Evolutionary conservation across 92 coral and sea anemone genomes (phyloP), one percentile per base, ranked within the genome.

Genomic region (Porites rus): DNA sequence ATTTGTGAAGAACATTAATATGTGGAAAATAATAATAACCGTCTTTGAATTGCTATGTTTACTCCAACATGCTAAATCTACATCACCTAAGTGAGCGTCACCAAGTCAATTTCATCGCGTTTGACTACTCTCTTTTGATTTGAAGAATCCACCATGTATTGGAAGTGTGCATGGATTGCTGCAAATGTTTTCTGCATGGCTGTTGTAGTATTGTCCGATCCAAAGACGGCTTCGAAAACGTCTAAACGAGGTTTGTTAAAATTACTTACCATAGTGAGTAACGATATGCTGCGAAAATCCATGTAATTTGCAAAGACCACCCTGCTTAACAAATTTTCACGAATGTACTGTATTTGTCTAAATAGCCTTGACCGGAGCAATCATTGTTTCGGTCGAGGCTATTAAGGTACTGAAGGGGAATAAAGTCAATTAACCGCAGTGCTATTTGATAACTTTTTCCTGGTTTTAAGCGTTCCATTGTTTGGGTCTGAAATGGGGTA

Each of bases 201-300:
- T 83, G 13, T 83, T 7, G 51, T n/a, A 0, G n/a, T n/a, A 22
- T n/a, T 69, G 24, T 51, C 77, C 19, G 65, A 63, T 25, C 72
- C 74, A 9, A 22, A 83, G 51, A 60, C 51, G 80, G 24, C 87
- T 21, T 63, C 79, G 58, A 67, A 64, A 62, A 59, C 73, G 25
- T 73, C 87, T 7, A 74, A 83, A 74, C 24, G 80, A 74, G 87
- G 87, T 83, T 73, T 43, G 87, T 60, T 20, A 20, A 31, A 19
- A 69, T 51, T 7, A 16, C 1, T 56, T 69, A 56, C 61, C 61
- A 14, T 10, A 10, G 16, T 56, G 4, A 10, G 11, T 56, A 56
- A 10, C 16, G 61, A 10, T 56, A 56, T 14, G 3, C 17, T 14
- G 8, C 13, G 14, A 14, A 14, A 4, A 56, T 56, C 61, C 61